A percentile compares a stretch with the other conserved stretches of the same genome.
Evolutionary conservation across 2,888 invertebrate genomes (phyloP).

Genomic region (Eurois occulta): DNA sequence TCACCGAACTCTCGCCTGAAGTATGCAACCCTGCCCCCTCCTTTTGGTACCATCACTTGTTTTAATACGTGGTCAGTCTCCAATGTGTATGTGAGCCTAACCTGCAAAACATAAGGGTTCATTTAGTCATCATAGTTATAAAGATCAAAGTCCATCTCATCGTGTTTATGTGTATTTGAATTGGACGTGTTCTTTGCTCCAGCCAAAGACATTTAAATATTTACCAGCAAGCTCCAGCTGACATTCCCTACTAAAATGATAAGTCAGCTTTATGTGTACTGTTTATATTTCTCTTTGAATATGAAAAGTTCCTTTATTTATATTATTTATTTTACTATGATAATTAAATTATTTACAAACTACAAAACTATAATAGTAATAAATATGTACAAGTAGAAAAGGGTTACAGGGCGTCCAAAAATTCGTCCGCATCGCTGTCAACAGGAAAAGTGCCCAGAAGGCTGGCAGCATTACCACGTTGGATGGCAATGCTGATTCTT

Average conservation of each 20-base stretch:
- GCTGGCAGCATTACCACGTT: too few relatives aligned
- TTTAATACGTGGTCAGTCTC: conserved; percentile 80
- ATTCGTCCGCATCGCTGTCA: too few relatives aligned
- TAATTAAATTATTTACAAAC: too few relatives aligned
- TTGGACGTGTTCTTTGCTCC: background rate
- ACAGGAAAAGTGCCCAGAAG: too few relatives aligned
- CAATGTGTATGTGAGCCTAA: conserved; percentile 76
- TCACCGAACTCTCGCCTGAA: conserved; percentile 81
- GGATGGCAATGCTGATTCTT: too few relatives aligned
- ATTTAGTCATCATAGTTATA: background rate
- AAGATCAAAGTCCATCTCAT: background rate
- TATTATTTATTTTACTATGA: too few relatives aligned
- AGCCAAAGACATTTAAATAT: too few relatives aligned
- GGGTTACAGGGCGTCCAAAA: too few relatives aligned
- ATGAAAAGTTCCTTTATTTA: too few relatives aligned
- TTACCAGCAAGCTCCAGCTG: too few relatives aligned
- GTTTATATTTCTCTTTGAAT: background rate
- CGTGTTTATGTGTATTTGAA: conserved; percentile 7
- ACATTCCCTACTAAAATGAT: background rate
- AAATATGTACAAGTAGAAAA: too few relatives aligned
- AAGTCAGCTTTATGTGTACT: background rate
- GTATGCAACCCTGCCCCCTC: conserved; percentile 75
- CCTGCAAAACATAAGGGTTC: conserved; percentile 53
- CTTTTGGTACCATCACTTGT: conserved; percentile 75
- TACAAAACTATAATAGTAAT: too few relatives aligned